These are phyloP conservation scores for Cercocebus atys DNA, from an alignment of 2,113 vertebrate species.

Conservation along the genomic window DNA sequence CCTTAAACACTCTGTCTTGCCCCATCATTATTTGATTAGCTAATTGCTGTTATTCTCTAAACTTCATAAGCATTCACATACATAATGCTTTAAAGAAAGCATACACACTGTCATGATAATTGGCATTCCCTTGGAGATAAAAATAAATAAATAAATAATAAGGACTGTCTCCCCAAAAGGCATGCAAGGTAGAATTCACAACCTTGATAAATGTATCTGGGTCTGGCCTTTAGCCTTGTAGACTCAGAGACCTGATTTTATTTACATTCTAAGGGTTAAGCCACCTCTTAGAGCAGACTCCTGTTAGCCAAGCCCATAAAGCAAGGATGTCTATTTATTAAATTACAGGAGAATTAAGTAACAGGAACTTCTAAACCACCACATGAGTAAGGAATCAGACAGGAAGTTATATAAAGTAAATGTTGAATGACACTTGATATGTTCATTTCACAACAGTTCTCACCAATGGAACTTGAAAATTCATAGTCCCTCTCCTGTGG, in stretches of 20 bases:
- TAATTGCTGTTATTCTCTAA: background rate
- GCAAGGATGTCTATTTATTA: background rate
- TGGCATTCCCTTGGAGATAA: background rate
- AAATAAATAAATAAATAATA: background rate
- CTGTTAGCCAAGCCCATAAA: constrained; percentile 27
- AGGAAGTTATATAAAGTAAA: background rate
- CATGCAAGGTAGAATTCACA: background rate
- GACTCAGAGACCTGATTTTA: background rate
- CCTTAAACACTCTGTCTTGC: background rate
- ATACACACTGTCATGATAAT: background rate
- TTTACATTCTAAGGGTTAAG: background rate
- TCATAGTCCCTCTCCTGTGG: background rate
- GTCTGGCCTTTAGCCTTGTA: background rate
- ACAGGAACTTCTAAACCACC: background rate
- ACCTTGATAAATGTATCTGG: background rate
- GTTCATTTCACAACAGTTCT: background rate
- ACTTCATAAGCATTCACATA: background rate
- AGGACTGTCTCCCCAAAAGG: background rate
- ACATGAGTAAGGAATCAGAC: background rate
- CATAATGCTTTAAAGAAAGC: background rate
- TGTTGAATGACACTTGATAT: background rate
- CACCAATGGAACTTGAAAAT: background rate
- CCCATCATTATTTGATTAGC: constrained; percentile 42
- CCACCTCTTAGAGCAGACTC: background rate
- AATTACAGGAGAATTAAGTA: background rate